Conservation (phyloP, 1,140 invertebrate genomes). For the Cotesia glomerata region DNA sequence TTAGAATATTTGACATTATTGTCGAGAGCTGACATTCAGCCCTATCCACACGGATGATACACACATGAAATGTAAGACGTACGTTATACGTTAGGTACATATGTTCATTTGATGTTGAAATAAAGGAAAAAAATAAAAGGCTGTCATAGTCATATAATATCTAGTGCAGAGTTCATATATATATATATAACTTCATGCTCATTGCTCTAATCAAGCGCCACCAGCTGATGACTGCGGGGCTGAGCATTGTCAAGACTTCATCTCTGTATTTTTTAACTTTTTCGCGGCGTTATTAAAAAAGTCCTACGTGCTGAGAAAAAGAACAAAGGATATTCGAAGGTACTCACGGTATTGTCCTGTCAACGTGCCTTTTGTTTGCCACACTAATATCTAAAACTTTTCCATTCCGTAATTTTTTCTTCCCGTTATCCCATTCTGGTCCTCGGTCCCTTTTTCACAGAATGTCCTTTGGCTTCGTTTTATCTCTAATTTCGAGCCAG, state of each 20-base stretch:
- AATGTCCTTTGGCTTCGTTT: too few species aligned
- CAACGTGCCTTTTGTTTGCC: conserved; percentile 13
- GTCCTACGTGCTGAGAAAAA: conserved; percentile 8
- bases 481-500: too few species aligned
- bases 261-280: conserved; percentile 6
- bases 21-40: not conserved
- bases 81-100: too few species aligned
- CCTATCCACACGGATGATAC: too few species aligned
- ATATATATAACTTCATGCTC: not conserved
- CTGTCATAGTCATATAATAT: not conserved
- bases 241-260: conserved; percentile 16
- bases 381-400: not conserved
- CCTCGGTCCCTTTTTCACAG: too few species aligned
- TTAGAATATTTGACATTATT: conserved; percentile 21
- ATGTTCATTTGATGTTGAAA: too few species aligned
- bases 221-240: conserved; percentile 16
- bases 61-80: too few species aligned
- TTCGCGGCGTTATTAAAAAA: conserved; percentile 18
- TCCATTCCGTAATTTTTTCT: not conserved
- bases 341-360: conserved; percentile 12
- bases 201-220: conserved; percentile 23
- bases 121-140: not conserved
- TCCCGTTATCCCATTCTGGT: too few species aligned
- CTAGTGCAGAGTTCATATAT: not conserved
- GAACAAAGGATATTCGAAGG: conserved; percentile 23